phyloP scores from a whole-genome alignment of 2,888 invertebrate species.

The Leucoptera coffeella region DNA sequence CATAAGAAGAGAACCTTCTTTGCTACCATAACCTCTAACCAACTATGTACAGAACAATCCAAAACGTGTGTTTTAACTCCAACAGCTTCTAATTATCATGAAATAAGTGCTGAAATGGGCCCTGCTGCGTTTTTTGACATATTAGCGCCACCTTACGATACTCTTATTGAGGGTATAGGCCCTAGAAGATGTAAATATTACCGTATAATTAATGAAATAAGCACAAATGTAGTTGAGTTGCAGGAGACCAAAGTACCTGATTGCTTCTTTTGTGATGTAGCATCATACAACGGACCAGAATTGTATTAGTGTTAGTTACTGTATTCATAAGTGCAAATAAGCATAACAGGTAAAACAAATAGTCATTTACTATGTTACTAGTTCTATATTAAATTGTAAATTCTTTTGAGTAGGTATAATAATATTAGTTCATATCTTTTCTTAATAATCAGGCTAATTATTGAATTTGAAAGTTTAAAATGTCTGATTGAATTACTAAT shows the following conservation, averaged over 20 bases:
- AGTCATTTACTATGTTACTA: no score
- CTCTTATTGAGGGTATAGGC: constrained; percentile 57
- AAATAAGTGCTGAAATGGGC: constrained; percentile 68
- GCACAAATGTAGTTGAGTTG: constrained; percentile 46
- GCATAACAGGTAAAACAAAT: no score
- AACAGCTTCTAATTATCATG: constrained; percentile 66
- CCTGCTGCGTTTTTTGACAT: constrained; percentile 90
- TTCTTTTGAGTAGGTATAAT: no score
- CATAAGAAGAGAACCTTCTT: constrained; percentile 28
- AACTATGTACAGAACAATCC: constrained; percentile 22
- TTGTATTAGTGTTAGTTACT: no score
- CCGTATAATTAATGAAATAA: constrained; percentile 38
- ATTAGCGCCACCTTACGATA: constrained; percentile 85
- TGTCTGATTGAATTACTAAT: no score
- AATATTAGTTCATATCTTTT: no score
- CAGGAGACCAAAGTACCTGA: constrained; percentile 55
- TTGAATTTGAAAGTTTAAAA: no score
- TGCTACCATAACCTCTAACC: constrained; percentile 19
- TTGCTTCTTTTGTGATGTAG: constrained; percentile 67
- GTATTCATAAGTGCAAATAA: no score
- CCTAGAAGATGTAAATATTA: constrained; percentile 67
- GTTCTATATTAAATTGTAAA: no score
- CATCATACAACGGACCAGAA: constrained; percentile 59
- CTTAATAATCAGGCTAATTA: no score
- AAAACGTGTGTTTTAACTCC: constrained; percentile 65